A percentile compares a stretch with the other conserved stretches of the same genome.
Evolutionary conservation across 1,140 invertebrate genomes (phyloP).

Genomic region (Anoplolepis gracilipes): DNA sequence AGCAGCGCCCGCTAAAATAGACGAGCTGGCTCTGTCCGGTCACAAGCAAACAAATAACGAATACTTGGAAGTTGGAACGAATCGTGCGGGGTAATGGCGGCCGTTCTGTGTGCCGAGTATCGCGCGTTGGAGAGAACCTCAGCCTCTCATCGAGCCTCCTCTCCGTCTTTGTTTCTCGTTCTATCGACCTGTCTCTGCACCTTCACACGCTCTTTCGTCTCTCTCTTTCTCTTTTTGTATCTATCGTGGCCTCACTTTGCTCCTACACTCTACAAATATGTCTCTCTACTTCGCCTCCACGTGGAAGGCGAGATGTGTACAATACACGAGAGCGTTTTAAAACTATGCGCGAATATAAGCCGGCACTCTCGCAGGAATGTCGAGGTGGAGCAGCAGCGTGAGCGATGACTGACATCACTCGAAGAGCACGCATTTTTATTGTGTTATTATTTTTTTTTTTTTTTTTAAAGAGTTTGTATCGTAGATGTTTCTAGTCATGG

Average conservation of each 20-base stretch:
- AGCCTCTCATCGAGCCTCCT: constrained; percentile 43
- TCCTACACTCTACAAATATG: constrained; percentile 67
- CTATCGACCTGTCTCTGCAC: constrained; percentile 44
- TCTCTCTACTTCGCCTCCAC: constrained; percentile 58
- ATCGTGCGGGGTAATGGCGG: constrained; percentile 71
- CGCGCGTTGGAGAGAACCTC: constrained; percentile 56
- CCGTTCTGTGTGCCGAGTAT: constrained; percentile 72
- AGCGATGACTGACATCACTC: constrained; percentile 21
- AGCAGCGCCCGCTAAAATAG: constrained; percentile 74
- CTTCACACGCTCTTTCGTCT: neutral
- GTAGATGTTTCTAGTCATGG: neutral
- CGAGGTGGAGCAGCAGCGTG: constrained; percentile 20
- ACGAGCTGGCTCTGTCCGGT: constrained; percentile 53
- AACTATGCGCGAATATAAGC: constrained; percentile 66
- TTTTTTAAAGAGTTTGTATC: neutral
- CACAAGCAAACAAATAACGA: constrained; percentile 77
- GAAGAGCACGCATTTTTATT: neutral
- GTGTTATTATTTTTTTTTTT: no score
- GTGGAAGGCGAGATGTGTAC: constrained; percentile 52
- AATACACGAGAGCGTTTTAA: constrained; percentile 49
- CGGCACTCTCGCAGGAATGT: constrained; percentile 9
- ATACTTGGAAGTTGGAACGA: constrained; percentile 79
- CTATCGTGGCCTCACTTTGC: constrained; percentile 34
- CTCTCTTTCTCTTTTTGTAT: constrained; percentile 20
- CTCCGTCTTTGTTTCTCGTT: constrained; percentile 62